Conservation (phyloP, 2,888 invertebrate species). For the Lottia scabra region DNA sequence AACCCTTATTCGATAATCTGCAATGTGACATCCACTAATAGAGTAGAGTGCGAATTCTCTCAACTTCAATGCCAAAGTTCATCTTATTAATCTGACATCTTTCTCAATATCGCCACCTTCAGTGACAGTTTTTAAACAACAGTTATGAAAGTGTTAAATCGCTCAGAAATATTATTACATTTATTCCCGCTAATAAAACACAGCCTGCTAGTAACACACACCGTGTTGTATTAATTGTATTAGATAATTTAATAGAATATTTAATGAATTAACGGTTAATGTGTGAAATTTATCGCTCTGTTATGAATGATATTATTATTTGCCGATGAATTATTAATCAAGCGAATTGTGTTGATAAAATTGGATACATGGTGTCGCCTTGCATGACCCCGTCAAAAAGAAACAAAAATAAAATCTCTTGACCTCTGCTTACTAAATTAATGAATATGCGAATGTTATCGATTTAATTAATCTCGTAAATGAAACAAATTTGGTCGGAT, state of each 20-base stretch:
- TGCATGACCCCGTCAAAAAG: background rate
- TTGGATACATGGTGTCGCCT: background rate
- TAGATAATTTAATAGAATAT: background rate
- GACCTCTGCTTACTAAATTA: no score
- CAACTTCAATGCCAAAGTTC: background rate
- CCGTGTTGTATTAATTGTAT: background rate
- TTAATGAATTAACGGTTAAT: background rate
- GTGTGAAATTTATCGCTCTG: background rate
- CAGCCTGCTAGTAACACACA: no score
- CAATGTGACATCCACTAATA: no score
- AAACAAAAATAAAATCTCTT: no score
- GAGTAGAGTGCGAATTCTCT: background rate
- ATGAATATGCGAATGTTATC: no score
- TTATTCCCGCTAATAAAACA: no score
- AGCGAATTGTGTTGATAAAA: background rate
- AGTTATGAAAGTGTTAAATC: background rate
- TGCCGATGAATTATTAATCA: background rate
- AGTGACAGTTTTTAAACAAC: background rate
- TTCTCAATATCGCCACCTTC: background rate
- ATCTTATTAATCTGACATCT: background rate
- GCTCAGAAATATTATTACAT: background rate
- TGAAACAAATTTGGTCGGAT: no score
- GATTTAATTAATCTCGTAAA: no score
- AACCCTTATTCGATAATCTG: no score
- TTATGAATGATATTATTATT: constrained; percentile 1